Evolutionary conservation across 1,140 invertebrate species (phyloP), one percentile per base, ranked within the genome.

Genomic region (Diuraphis noxia): DNA sequence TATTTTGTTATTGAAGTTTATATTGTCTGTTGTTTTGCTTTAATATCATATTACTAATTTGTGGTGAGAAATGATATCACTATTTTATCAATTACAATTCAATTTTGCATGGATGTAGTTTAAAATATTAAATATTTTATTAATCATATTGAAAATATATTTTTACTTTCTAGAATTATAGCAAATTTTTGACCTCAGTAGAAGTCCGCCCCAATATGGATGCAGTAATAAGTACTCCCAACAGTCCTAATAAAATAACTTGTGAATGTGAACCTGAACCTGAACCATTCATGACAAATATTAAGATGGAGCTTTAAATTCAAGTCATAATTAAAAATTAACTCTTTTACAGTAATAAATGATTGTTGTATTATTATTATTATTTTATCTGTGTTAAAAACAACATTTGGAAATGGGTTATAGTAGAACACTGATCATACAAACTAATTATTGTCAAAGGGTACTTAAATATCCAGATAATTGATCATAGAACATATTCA

Each of bases 201-300:
- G 94, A 94, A 92, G 93, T 97, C 34, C 93, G 95, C 77, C 94
- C 96, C 84, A 95, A 94, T 84, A 98, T 98, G 97, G 97, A 98
- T 93, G 93, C 95, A 93, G 96, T 98, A 72, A 94, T 95, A 88
- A 96, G 56, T 63, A 63, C 30, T 63, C 56, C 30, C 10, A 63
- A 63, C 30, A 63, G 96, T 94, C 94, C 95, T 46, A 94, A 93
- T 95, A 92, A 93, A 93, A 93, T 93, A 36, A 1, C 6, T 5
- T 90, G 88, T 90, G 72, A 90, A 40, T 90, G 88, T 38, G 63
- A 90, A 72, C 9, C 25, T 49, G 25, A 72, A 40, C 13, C 13
- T 63, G 23, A 63, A 40, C 25, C 2, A 9, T n/a, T 13, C 30
- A n/a, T 63, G 56, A 19, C 41, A 30, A 41, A 88, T n/a, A 21